These are phyloP conservation scores for Hypolimnas misippus DNA, from an alignment of 2,888 invertebrate genomes.

Conservation along the genomic window DNA sequence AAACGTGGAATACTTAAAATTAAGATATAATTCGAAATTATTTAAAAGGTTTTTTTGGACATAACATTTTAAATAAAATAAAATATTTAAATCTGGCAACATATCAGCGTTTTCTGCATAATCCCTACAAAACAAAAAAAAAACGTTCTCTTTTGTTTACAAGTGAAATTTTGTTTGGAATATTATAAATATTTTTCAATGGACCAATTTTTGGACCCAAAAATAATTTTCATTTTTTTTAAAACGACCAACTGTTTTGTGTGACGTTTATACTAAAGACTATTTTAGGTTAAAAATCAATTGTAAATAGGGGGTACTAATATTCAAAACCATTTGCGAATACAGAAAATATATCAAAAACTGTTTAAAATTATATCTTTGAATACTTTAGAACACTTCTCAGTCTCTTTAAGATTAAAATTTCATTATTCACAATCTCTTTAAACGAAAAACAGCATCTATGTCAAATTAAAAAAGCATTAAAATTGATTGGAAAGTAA, in stretches of 20 bases:
- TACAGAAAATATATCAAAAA: slow-evolving; percentile 29
- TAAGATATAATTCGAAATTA: background rate
- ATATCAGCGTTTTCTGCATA: background rate
- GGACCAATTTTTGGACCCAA: slow-evolving; percentile 41
- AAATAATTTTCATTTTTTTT: slow-evolving; percentile 18
- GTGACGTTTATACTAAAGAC: background rate
- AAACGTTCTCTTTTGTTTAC: background rate
- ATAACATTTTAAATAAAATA: background rate
- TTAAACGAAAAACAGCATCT: slow-evolving; percentile 47
- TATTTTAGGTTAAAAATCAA: background rate
- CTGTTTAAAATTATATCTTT: slow-evolving; percentile 45
- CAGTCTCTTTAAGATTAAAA: slow-evolving; percentile 80
- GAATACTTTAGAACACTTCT: slow-evolving; percentile 78
- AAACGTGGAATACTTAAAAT: slow-evolving; percentile 7
- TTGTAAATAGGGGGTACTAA: background rate
- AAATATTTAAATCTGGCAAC: background rate
- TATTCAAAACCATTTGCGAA: slow-evolving; percentile 19
- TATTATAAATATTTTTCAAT: slow-evolving; percentile 23
- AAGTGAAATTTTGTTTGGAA: background rate
- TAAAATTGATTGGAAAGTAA: slow-evolving; percentile 26
- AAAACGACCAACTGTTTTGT: background rate
- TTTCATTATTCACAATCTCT: slow-evolving; percentile 53
- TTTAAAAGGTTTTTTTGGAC: too few species aligned
- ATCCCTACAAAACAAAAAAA: background rate
- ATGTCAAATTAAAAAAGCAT: slow-evolving; percentile 8